Evolutionary conservation across 2,113 vertebrate genomes (phyloP), one percentile per base, ranked within the genome.

Genomic region (Atherinomorus stipes): DNA sequence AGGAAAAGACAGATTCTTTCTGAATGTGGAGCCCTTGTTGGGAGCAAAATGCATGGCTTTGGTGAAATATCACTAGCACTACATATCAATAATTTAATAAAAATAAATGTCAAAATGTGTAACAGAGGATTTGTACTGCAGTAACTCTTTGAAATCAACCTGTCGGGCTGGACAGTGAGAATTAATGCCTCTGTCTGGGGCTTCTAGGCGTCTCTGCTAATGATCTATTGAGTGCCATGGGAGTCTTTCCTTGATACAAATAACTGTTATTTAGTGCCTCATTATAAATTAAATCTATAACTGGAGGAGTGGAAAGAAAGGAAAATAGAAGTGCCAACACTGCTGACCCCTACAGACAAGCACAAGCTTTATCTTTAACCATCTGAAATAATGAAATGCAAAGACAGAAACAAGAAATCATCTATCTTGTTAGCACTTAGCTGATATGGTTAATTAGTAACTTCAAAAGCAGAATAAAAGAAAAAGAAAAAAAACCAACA

Each of bases 231-330:
- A 70, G 83, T 77, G 72, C 76, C 76, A 54, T 34, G 72, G 76
- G 73, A 87, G 57, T 61, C 58, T 71, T 83, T 81, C 72, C 76
- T 70, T 66, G 63, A 77, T 68, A 83, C 71, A 88, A 85, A 81
- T 63, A 83, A 84, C 68, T 72, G 70, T 84, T 89, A 82, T 90
- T 88, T 82, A 84, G 71, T 71, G 76, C 70, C 81, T 86, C 75
- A 71, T 88, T 81, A 81, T 58, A 75, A 87, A 82, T 61, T 3
- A 74, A 78, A 84, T 83, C 81, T 80, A 75, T 81, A 83, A 80
- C 34, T 44, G 28, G 7, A 71, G 57, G 60, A 50, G 19, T 31
- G 57, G 18, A 22, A 59, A 64, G 66, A 37, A 64, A 45, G 44
- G 57, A 42, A 74, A 72, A 78, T 19, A 59, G 77, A 84, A 45